Evolutionary conservation across 2,113 vertebrate species (phyloP), one percentile per base, ranked within the genome.

Genomic region (Porphyrio hochstetteri): DNA sequence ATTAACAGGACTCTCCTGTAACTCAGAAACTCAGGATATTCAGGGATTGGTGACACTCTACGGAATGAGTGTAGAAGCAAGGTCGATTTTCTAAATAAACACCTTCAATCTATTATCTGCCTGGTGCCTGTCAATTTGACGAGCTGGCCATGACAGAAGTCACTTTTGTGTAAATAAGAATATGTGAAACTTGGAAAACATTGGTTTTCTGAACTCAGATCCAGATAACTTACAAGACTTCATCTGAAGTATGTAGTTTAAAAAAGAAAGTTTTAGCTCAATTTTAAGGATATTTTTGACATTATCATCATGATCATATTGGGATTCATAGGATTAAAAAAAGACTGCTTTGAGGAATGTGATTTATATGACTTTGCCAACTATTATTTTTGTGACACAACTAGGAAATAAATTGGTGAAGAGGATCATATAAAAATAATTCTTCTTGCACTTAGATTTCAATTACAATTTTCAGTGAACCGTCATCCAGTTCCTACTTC

Each of bases 41-140:
- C 68, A 82, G 84, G 57, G 82, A 33, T 4, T 59, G 55, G 36
- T 70, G 85, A 14, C 56, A 48, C 75, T 63, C 5, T 63, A 63
- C 24, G 44, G 48, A 67, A 93, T 65, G 50, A 91, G 57, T 93
- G 83, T 74, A 74, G 72, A 59, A 84, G 31, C n/a, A 63, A 68
- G 38, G 16, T 31, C 12, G 0, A 0, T 88, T 91, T 13, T 86
- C 78, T 78, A 79, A 82, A 88, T 68, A 86, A 88, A 80, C 17
- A 77, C 42, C 78, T 89, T 92, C 92, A 94, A 88, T 95, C 69
- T 92, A 88, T 67, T 61, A 82, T 68, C 63, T 98, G 69, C 67
- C 85, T 93, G 57, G 28, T 65, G 55, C 82, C 81, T 88, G 82
- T 67, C 74, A 74, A 1, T 83, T n/a, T 90, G 95, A 84, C 90